phyloP scores from a whole-genome alignment of 2,113 vertebrate genomes.

The Zingel zingel region DNA sequence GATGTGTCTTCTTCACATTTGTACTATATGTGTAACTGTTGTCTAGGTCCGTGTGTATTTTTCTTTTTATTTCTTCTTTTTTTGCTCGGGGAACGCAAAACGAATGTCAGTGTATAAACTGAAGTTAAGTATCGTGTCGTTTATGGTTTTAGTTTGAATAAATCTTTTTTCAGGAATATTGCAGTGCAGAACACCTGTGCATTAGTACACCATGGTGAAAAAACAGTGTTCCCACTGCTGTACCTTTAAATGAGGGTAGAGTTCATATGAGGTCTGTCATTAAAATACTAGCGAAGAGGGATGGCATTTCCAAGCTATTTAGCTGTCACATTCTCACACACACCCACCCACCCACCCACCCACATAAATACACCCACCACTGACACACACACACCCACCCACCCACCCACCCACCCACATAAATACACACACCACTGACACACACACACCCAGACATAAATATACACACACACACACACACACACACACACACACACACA shows the following conservation, averaged over 20 bases:
- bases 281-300: conserved; percentile 7
- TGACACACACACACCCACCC: neutral
- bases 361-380: conserved; percentile 5
- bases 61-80: no score
- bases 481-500: neutral
- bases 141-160: neutral
- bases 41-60: no score
- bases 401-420: conserved; percentile 16
- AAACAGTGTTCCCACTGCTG: neutral
- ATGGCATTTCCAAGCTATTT: conserved; percentile 57
- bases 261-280: neutral
- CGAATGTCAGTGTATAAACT: no score
- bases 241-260: neutral
- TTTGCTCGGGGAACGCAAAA: no score
- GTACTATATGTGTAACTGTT: no score
- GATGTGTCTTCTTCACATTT: no score
- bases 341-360: conserved; percentile 4
- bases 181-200: neutral
- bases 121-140: no score
- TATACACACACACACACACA: neutral
- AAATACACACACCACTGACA: neutral
- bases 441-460: conserved; percentile 21
- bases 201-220: neutral
- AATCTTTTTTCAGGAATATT: neutral
- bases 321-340: conserved; percentile 33